Conservation (phyloP, 2,113 vertebrate genomes). For the Athene noctua region DNA sequence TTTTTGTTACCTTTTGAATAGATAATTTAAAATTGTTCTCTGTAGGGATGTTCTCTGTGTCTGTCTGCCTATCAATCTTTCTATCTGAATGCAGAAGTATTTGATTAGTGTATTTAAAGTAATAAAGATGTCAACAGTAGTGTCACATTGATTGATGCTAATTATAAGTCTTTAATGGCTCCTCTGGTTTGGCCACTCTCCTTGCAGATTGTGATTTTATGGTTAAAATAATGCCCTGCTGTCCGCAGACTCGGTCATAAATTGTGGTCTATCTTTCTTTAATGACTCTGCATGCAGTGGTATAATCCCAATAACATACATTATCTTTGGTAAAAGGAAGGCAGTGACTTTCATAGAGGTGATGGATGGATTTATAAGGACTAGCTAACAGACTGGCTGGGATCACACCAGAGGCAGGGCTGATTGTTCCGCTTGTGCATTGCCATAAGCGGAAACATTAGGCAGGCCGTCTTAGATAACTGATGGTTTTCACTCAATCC, state of each 20-base stretch:
- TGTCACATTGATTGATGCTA: slow-evolving; percentile 80
- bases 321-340: slow-evolving; percentile 72
- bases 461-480: slow-evolving; percentile 3
- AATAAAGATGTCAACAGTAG: slow-evolving; percentile 78
- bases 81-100: slow-evolving; percentile 70
- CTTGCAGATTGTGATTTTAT: slow-evolving; percentile 75
- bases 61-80: slow-evolving; percentile 70
- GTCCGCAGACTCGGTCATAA: slow-evolving; percentile 70
- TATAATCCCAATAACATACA: slow-evolving; percentile 72
- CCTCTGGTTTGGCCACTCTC: slow-evolving; percentile 71
- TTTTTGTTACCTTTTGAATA: slow-evolving; percentile 60
- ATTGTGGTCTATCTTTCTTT: slow-evolving; percentile 75
- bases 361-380: slow-evolving; percentile 71
- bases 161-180: slow-evolving; percentile 77
- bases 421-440: not conserved
- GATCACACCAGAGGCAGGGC: slow-evolving; percentile 37
- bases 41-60: slow-evolving; percentile 43
- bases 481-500: slow-evolving; percentile 39
- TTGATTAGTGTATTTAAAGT: slow-evolving; percentile 80
- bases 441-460: slow-evolving; percentile 14
- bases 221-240: slow-evolving; percentile 76
- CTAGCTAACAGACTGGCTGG: slow-evolving; percentile 41
- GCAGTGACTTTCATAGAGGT: slow-evolving; percentile 58
- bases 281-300: slow-evolving; percentile 66
- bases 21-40: slow-evolving; percentile 67